Evolutionary conservation across 2,888 invertebrate genomes (phyloP), one percentile per base, ranked within the genome.

Genomic region (Drosophila macrospina): DNA sequence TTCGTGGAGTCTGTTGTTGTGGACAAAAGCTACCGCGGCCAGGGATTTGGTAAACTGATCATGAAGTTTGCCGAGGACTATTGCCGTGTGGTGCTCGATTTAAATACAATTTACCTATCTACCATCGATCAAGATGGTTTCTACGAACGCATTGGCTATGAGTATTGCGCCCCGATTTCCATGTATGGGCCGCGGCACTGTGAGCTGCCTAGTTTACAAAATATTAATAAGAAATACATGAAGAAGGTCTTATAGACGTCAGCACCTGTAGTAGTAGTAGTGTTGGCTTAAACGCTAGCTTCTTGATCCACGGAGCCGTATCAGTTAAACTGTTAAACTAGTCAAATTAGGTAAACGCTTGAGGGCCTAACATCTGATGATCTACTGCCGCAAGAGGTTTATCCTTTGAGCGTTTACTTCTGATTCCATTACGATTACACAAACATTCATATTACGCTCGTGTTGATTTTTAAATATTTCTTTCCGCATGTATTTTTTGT

Each of bases 1-100:
- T 96, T 96, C 89, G 93, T 97, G 59, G 96, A 97, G 93, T 95
- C 96, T 39, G 97, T 97, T 77, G 95, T 97, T 13, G 96, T 97
- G 87, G 94, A 94, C 76, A 94, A 94, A 91, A 92, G 92, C 15
- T 93, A 94, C 86, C 93, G 97, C 76, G 96, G 96, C 10, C 94
- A 95, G 91, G 97, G 96, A 78, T 93, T 96, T 73, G 97, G 97
- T 16, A 95, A 95, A 81, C 93, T 94, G 86, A 93, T 97, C 37
- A 95, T 97, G 95, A 93, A 92, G 64, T 94, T 94, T 89, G 94
- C 95, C 6, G 97, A 97, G 92, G 94, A 95, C 72, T 96, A 96
- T 90, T 95, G 95, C 86, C 94, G 93, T 74, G 92, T 93, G 64
- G 92, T 93, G 69, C 93, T 95, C 71, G 93, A 94, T 66, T 93